Percentiles rank a stretch among this genome's conserved stretches.
These are phyloP conservation scores for Sebastes umbrosus DNA, from an alignment of 2,797 vertebrate species.

Conservation along the genomic window DNA sequence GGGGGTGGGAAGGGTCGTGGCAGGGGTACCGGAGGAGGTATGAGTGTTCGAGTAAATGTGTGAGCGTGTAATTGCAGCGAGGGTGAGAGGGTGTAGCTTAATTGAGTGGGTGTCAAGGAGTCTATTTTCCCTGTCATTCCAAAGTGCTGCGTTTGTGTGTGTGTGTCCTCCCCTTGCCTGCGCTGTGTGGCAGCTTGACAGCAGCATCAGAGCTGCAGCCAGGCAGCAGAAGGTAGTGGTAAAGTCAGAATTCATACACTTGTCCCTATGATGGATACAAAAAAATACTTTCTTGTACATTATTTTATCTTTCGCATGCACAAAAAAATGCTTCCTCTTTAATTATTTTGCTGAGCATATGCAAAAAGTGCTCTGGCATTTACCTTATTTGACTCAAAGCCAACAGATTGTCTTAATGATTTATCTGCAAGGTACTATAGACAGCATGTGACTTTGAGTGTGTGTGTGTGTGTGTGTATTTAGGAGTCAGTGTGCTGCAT, in stretches of 20 bases:
- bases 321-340: neutral
- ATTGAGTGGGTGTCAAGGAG: conserved; percentile 21
- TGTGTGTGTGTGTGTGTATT: neutral
- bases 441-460: neutral
- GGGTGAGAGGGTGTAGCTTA: neutral
- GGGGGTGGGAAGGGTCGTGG: conserved; percentile 18
- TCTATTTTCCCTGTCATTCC: conserved; percentile 20
- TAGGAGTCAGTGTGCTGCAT: neutral
- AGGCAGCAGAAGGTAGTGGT: neutral
- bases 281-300: neutral
- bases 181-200: conserved; percentile 10
- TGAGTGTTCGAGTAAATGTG: neutral
- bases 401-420: neutral
- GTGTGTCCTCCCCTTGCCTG: neutral
- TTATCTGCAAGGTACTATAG: neutral
- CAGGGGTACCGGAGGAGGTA: neutral
- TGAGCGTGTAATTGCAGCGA: neutral
- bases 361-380: neutral
- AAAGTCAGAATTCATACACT: neutral
- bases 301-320: neutral
- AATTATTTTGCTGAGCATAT: neutral
- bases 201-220: conserved; percentile 6
- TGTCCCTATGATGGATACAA: neutral
- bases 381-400: neutral
- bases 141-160: conserved; percentile 2